Conservation (phyloP, 2,888 invertebrate species). For the Leptinotarsa juncta region DNA sequence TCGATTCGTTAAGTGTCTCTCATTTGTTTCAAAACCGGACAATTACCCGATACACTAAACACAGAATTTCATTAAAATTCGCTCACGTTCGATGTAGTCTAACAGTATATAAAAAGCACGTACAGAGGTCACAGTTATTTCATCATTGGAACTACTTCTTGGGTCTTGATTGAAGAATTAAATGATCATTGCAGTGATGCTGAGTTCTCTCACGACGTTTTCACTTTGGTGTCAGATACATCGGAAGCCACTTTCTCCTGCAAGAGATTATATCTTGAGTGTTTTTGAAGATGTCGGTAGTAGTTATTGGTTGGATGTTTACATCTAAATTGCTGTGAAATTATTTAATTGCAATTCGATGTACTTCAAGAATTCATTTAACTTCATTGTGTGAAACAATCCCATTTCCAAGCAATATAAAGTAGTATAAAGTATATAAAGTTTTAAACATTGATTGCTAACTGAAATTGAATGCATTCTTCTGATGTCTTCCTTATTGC, state of each 20-base stretch:
- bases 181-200: conserved; percentile 19
- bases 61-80: conserved; percentile 24
- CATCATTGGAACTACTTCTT: conserved; percentile 33
- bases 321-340: not conserved
- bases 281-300: not conserved
- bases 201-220: conserved; percentile 33
- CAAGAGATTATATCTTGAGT: conserved; percentile 33
- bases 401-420: not conserved
- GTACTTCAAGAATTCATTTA: not conserved
- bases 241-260: conserved; percentile 38
- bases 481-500: not conserved
- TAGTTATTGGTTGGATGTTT: not conserved
- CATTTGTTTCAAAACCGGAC: conserved; percentile 23
- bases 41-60: conserved; percentile 20
- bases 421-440: not conserved
- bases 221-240: conserved; percentile 30
- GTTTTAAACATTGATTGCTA: not conserved
- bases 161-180: conserved; percentile 23
- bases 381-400: not conserved
- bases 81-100: conserved; percentile 27
- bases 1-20: conserved; percentile 35
- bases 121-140: conserved; percentile 29
- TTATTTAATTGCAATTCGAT: not conserved
- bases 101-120: conserved; percentile 34
- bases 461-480: not conserved